Percentiles rank a stretch among this genome's conserved stretches.
These are phyloP conservation scores for Rutilus rutilus DNA, from an alignment of 2,113 vertebrate genomes.

Conservation along the genomic window DNA sequence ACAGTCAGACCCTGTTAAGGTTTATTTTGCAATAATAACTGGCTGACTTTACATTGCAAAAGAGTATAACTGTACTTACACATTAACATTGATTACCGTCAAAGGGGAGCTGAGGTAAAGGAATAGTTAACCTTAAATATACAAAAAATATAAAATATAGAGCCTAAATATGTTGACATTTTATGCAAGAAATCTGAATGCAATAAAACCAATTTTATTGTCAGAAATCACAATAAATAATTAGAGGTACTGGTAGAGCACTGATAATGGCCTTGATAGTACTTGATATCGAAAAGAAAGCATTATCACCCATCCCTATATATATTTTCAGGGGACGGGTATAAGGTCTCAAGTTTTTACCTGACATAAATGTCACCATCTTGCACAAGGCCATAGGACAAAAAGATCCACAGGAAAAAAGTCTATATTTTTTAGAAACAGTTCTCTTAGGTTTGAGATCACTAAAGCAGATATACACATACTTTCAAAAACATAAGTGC, in stretches of 20 bases:
- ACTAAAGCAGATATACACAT: slow-evolving; percentile 23
- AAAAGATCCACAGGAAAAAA: background rate
- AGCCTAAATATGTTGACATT: too few relatives aligned
- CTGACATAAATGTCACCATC: background rate
- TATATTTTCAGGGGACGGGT: background rate
- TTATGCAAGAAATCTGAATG: too few relatives aligned
- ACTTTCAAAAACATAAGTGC: slow-evolving; percentile 47
- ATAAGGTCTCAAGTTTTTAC: background rate
- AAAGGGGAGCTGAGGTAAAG: too few relatives aligned
- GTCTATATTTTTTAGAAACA: background rate
- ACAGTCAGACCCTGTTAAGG: background rate
- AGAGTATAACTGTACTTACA: too few relatives aligned
- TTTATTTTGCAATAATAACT: background rate
- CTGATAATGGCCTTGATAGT: too few relatives aligned
- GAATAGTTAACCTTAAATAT: too few relatives aligned
- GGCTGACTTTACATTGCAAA: background rate
- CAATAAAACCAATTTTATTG: too few relatives aligned
- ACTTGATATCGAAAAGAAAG: background rate
- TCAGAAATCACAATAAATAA: too few relatives aligned
- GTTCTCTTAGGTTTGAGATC: background rate
- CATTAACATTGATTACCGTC: too few relatives aligned
- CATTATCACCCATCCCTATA: background rate
- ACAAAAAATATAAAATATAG: too few relatives aligned
- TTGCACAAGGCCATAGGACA: slow-evolving; percentile 7
- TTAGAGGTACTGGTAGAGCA: too few relatives aligned